Evolutionary conservation across 1,140 invertebrate genomes (phyloP).

Genomic region (Theocolax elegans): DNA sequence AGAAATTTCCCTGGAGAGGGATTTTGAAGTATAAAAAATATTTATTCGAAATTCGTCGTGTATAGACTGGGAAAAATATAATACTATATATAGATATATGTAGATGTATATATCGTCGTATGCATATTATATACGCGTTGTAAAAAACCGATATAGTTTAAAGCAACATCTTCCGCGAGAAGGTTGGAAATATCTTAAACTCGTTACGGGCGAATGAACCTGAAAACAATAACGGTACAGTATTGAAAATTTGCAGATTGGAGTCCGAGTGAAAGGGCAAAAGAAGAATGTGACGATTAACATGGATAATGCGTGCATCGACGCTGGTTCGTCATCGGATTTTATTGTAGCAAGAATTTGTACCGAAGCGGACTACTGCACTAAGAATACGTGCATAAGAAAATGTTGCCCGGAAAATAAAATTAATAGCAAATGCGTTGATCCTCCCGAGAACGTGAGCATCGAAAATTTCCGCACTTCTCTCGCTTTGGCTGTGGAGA

Average conservation of each 20-base stretch:
- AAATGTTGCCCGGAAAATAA: constrained; percentile 50
- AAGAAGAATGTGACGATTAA: constrained; percentile 16
- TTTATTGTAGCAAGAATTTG: constrained; percentile 41
- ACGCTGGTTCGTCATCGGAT: constrained; percentile 4
- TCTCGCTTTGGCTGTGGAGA: background rate
- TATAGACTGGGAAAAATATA: too few relatives aligned
- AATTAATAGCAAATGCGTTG: background rate
- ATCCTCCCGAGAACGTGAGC: background rate
- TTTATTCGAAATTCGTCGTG: too few relatives aligned
- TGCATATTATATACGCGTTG: too few relatives aligned
- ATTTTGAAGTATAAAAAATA: too few relatives aligned
- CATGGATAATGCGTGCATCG: constrained; percentile 40
- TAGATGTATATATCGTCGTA: too few relatives aligned
- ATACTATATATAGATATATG: too few relatives aligned
- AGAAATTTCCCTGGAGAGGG: too few relatives aligned
- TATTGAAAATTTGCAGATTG: constrained; percentile 39
- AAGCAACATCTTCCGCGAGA: too few relatives aligned
- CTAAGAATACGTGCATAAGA: constrained; percentile 42
- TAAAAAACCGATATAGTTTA: too few relatives aligned
- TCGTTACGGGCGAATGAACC: too few relatives aligned
- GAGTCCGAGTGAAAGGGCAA: background rate
- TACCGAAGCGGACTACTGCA: constrained; percentile 36
- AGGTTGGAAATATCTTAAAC: too few relatives aligned
- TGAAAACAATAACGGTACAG: too few relatives aligned
- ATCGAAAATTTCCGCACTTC: background rate